phyloP scores from a whole-genome alignment of 2,888 invertebrate genomes.

The Ischnura elegans region DNA sequence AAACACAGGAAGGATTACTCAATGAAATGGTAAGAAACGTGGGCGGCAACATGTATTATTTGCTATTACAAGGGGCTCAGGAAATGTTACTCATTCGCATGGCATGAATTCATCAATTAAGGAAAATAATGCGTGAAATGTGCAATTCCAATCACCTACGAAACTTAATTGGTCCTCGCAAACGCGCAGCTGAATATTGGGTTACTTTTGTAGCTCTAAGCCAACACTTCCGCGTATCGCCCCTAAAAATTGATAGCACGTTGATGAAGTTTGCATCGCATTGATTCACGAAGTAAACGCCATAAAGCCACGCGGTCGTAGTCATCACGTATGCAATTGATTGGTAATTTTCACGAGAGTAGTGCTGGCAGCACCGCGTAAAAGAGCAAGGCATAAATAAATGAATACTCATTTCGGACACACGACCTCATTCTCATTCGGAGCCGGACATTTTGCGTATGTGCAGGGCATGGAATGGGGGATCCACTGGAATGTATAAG shows the following conservation, averaged over 20 bases:
- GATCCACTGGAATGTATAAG: no score
- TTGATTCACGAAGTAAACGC: not conserved
- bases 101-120: not conserved
- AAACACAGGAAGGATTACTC: no score
- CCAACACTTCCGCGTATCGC: not conserved
- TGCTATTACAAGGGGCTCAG: no score
- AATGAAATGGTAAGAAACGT: no score
- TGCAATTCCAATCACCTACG: not conserved
- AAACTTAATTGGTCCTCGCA: not conserved
- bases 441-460: not conserved
- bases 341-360: not conserved
- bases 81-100: not conserved
- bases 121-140: not conserved
- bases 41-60: no score
- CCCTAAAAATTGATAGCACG: not conserved
- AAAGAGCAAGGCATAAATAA: not conserved
- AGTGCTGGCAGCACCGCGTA: not conserved
- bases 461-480: not conserved
- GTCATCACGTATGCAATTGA: constrained; percentile 26
- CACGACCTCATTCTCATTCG: no score
- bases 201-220: not conserved
- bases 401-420: not conserved
- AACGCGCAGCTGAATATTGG: not conserved
- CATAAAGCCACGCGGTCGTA: not conserved
- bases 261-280: not conserved